These are phyloP conservation scores for Mesopsocus fuscifrons DNA, from an alignment of 2,888 invertebrate species.

Conservation along the genomic window DNA sequence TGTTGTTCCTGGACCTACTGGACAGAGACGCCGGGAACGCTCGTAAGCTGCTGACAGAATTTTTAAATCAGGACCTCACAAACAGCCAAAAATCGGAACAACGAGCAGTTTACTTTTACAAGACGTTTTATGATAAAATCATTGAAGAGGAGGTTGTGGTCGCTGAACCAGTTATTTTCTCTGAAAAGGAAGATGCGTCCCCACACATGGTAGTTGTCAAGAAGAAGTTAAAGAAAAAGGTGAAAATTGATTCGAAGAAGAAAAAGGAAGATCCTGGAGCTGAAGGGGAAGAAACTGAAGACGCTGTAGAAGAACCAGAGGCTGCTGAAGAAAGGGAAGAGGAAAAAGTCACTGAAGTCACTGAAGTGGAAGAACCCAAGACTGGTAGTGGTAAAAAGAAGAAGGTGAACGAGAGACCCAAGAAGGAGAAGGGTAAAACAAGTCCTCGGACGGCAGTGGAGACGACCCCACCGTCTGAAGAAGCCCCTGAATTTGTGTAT, in stretches of 20 bases:
- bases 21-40: slow-evolving; percentile 30
- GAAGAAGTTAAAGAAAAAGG: slow-evolving; percentile 18
- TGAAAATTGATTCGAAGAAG: slow-evolving; percentile 20
- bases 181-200: slow-evolving; percentile 8
- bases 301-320: slow-evolving; percentile 23
- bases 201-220: slow-evolving; percentile 13
- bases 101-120: slow-evolving; percentile 43
- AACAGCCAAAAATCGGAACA: slow-evolving; percentile 30
- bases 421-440: slow-evolving; percentile 23
- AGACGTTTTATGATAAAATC: slow-evolving; percentile 49
- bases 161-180: slow-evolving; percentile 35
- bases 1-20: slow-evolving; percentile 38
- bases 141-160: slow-evolving; percentile 55
- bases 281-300: slow-evolving; percentile 17
- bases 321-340: slow-evolving; percentile 16
- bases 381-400: slow-evolving; percentile 21
- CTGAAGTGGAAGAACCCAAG: not conserved
- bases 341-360: slow-evolving; percentile 19
- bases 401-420: slow-evolving; percentile 21
- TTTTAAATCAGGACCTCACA: slow-evolving; percentile 32
- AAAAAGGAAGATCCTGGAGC: slow-evolving; percentile 20
- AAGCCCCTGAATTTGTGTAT: slow-evolving; percentile 33
- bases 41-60: slow-evolving; percentile 31
- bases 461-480: slow-evolving; percentile 28
- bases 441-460: slow-evolving; percentile 17